Evolutionary conservation across 30 jellyfish, hydroid and myxozoan genomes (phyloP).

Genomic region (Aurelia sp.): DNA sequence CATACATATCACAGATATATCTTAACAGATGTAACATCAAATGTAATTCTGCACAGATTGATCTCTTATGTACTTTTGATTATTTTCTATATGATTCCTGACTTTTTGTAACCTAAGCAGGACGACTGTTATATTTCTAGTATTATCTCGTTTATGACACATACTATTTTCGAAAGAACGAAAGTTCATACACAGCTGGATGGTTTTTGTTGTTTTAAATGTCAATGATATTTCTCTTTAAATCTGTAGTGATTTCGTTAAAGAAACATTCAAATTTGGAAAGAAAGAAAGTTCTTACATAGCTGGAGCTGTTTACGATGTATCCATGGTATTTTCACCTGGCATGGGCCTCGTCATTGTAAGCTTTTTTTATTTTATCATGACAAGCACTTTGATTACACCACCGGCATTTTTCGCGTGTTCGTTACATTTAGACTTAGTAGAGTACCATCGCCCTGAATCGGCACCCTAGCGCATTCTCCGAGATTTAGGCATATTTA

Average conservation of each 20-base stretch:
- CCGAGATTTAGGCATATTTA: too few relatives aligned
- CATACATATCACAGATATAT: too few relatives aligned
- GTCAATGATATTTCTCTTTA: neutral
- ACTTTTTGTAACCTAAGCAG: too few relatives aligned
- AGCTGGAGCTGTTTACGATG: slow-evolving; percentile 90
- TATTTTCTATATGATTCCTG: neutral
- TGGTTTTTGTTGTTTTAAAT: slow-evolving; percentile 25
- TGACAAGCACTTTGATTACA: too few relatives aligned
- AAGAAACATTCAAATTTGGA: slow-evolving; percentile 55
- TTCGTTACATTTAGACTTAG: too few relatives aligned
- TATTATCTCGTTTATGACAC: slow-evolving; percentile 76
- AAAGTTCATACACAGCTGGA: slow-evolving; percentile 69
- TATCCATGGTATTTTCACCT: slow-evolving; percentile 84
- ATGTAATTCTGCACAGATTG: neutral
- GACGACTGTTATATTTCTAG: neutral
- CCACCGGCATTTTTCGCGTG: too few relatives aligned
- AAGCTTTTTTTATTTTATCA: neutral
- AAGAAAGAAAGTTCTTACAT: slow-evolving; percentile 45
- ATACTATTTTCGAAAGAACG: slow-evolving; percentile 31
- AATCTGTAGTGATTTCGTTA: slow-evolving; percentile 69
- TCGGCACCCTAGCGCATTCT: too few relatives aligned
- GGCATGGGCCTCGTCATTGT: slow-evolving; percentile 89
- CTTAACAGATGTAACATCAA: neutral
- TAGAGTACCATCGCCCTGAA: too few relatives aligned
- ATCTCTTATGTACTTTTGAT: neutral